Evolutionary conservation across 2,797 vertebrate species (phyloP), one percentile per base, ranked within the genome.

Genomic region (Rhinichthys osculus): DNA sequence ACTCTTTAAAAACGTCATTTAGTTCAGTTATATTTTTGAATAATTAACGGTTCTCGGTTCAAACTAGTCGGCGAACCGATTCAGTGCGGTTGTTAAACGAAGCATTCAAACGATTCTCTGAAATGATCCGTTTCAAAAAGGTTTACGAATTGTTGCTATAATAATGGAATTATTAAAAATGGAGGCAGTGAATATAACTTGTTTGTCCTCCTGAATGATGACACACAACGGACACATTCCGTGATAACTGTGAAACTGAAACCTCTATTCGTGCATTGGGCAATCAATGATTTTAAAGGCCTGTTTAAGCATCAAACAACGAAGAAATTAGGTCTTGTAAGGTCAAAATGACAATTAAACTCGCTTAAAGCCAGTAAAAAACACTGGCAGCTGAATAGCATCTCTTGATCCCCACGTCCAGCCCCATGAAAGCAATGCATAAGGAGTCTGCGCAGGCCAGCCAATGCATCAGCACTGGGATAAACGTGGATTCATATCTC

Each of bases 371-470:
- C 40, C 16, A 14, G 5, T 77, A 16, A 14, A 42, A 40, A 23
- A 47, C 52, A 23, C 3, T 23, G 73, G 23, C 73, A 30, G 50
- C 38, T 19, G 40, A 59, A 73, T 10, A 72, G 38, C 69, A 62
- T 64, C 40, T 66, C 27, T 30, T 30, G 62, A 59, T 30, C 38
- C n/a, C 47, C 59, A 69, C 73, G 64, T 78, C 74, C 83, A 84
- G 82, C 47, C 73, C 40, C 52, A 40, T 77, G 62, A 66, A 21
- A 21, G 38, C 44, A 35, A 42, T 54, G 47, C 35, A 47, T 69
- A 3, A 70, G 76, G 76, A 85, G 74, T 62, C 67, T 71, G 76
- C 76, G 77, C 67, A 79, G 76, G 76, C 83, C 74, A 59, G 44
- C 83, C 62, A 21, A 57, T 47, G 38, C 81, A 76, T 77, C 82